These are phyloP conservation scores for Corydoras sp. DNA, from an alignment of 2,113 vertebrate species.

Conservation along the genomic window DNA sequence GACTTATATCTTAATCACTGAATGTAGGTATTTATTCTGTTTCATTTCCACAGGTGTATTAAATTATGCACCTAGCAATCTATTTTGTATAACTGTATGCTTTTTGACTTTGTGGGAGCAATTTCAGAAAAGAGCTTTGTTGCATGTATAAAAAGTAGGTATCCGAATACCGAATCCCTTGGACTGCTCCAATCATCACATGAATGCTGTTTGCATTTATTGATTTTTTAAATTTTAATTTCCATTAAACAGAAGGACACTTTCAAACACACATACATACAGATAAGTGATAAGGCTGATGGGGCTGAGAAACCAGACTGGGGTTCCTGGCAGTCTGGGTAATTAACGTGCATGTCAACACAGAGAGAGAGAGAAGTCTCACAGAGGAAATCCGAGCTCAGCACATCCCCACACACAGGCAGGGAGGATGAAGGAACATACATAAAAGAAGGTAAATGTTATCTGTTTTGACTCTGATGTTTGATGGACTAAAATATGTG, in stretches of 20 bases:
- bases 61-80: neutral
- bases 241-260: too few species aligned
- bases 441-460: slow-evolving; percentile 55
- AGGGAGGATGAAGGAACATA: slow-evolving; percentile 25
- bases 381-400: slow-evolving; percentile 65
- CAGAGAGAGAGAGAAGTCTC: slow-evolving; percentile 32
- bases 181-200: too few species aligned
- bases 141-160: too few species aligned
- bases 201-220: too few species aligned
- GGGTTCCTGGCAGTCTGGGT: slow-evolving; percentile 62
- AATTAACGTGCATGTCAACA: slow-evolving; percentile 73
- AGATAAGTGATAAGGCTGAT: slow-evolving; percentile 37
- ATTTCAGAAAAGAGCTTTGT: too few species aligned
- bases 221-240: too few species aligned
- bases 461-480: slow-evolving; percentile 58
- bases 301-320: slow-evolving; percentile 53
- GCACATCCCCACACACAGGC: slow-evolving; percentile 53
- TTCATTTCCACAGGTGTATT: neutral
- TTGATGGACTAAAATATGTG: slow-evolving; percentile 52
- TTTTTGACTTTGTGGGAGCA: too few species aligned
- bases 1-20: too few species aligned
- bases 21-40: neutral
- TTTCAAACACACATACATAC: slow-evolving; percentile 22
- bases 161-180: too few species aligned
- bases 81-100: too few species aligned